phyloP scores from a whole-genome alignment of 2,113 vertebrate genomes.

The Dicerorhinus sumatrensis region DNA sequence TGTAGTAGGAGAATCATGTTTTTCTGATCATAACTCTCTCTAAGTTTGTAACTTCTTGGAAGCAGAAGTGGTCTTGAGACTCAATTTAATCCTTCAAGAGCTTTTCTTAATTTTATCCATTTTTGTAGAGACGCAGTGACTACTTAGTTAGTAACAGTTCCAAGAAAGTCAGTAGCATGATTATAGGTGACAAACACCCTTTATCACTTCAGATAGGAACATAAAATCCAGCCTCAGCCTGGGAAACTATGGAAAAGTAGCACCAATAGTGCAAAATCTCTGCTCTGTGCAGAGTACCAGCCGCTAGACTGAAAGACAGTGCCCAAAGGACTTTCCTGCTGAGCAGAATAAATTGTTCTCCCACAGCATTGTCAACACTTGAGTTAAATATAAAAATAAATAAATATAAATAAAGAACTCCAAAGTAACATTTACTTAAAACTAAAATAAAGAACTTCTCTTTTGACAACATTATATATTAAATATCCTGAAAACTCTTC shows the following conservation, averaged over 20 bases:
- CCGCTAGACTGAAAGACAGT: background rate
- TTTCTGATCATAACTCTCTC: background rate
- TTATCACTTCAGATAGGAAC: background rate
- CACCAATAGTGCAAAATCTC: background rate
- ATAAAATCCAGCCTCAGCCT: background rate
- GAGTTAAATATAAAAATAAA: conserved; percentile 12
- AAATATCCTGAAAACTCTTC: background rate
- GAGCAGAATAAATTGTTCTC: background rate
- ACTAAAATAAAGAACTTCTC: background rate
- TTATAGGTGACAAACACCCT: background rate
- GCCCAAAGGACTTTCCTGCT: background rate
- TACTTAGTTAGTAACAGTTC: background rate
- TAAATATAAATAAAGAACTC: background rate
- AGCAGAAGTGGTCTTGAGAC: conserved; percentile 38
- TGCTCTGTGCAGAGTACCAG: background rate
- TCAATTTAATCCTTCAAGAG: conserved; percentile 1
- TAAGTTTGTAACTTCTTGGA: conserved; percentile 44
- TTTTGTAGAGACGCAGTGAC: background rate
- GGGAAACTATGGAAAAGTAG: background rate
- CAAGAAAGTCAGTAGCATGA: background rate
- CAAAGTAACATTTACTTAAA: background rate
- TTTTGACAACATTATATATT: background rate
- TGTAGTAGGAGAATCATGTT: conserved; percentile 28
- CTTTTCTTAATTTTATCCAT: conserved; percentile 45
- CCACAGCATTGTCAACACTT: background rate